A percentile compares a stretch with the other conserved stretches of the same genome.
phyloP scores from a whole-genome alignment of 2,797 vertebrate genomes.

The Columba guinea region DNA sequence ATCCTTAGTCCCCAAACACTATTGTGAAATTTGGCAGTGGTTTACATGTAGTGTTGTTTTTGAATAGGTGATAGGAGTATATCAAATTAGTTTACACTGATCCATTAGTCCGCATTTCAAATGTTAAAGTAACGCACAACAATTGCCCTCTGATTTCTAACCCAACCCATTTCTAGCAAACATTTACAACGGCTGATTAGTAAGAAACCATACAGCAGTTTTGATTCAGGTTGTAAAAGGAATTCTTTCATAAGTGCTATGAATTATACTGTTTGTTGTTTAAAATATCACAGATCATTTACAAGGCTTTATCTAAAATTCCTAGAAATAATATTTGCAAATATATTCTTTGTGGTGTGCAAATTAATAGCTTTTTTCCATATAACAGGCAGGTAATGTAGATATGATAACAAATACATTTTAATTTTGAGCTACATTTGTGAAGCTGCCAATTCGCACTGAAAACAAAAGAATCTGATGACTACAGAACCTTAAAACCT shows the following conservation, averaged over 20 bases:
- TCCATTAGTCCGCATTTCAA: not conserved
- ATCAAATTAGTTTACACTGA: not conserved
- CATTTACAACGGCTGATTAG: not conserved
- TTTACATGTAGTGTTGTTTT: not conserved
- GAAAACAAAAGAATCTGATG: not conserved
- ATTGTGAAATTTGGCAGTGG: not conserved
- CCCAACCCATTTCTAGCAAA: not conserved
- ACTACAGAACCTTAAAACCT: not conserved
- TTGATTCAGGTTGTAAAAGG: not conserved
- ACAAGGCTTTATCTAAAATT: not conserved
- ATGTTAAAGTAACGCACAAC: not conserved
- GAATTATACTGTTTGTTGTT: not conserved
- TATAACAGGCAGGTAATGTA: not conserved
- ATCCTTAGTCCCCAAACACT: not conserved
- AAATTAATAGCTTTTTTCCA: not conserved
- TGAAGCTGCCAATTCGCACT: not conserved
- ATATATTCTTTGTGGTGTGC: not conserved
- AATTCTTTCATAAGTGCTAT: not conserved
- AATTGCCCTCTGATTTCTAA: not conserved
- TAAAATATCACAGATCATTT: not conserved
- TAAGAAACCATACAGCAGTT: not conserved
- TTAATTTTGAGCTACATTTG: not conserved
- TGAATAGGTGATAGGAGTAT: rapidly evolving
- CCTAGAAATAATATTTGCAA: not conserved
- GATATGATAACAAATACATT: not conserved